Evolutionary conservation across 2,113 vertebrate genomes (phyloP).

Genomic region (Coptodon rendalli): DNA sequence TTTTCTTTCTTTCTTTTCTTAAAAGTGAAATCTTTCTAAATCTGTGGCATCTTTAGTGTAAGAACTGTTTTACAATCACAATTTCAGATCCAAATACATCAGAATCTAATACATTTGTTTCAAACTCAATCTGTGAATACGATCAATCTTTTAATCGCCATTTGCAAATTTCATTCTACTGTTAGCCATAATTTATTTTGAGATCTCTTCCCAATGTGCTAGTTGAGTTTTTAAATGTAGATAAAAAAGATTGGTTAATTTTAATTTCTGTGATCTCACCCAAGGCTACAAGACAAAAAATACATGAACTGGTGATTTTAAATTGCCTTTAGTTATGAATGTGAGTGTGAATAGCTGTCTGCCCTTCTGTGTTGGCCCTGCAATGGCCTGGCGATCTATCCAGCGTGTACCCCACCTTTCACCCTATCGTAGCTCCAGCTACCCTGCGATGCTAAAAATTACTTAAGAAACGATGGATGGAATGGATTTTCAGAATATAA

Average conservation of each 20-base stretch:
- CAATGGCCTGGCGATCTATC: fast-evolving
- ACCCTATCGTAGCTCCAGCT: not conserved
- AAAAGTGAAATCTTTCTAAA: fast-evolving
- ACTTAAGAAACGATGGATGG: not conserved
- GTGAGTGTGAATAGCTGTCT: not conserved
- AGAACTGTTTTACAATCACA: not conserved
- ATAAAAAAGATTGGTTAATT: fast-evolving
- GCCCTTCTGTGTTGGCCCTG: not conserved
- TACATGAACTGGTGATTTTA: not conserved
- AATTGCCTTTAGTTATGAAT: not conserved
- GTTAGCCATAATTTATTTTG: fast-evolving
- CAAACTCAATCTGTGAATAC: not conserved
- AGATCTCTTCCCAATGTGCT: not conserved
- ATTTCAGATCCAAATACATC: not conserved
- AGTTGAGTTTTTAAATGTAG: not conserved
- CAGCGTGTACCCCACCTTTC: not conserved
- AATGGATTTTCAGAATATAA: not conserved
- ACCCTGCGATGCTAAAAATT: not conserved
- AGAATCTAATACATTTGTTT: not conserved
- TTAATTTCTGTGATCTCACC: fast-evolving
- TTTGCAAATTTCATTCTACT: not conserved
- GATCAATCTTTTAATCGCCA: not conserved
- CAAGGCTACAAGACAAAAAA: not conserved
- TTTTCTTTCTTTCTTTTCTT: not conserved
- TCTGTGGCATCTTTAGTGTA: not conserved